Conservation (phyloP, 30 jellyfish, hydroid and myxozoan species). For the Chrysaora quinquecirrha region DNA sequence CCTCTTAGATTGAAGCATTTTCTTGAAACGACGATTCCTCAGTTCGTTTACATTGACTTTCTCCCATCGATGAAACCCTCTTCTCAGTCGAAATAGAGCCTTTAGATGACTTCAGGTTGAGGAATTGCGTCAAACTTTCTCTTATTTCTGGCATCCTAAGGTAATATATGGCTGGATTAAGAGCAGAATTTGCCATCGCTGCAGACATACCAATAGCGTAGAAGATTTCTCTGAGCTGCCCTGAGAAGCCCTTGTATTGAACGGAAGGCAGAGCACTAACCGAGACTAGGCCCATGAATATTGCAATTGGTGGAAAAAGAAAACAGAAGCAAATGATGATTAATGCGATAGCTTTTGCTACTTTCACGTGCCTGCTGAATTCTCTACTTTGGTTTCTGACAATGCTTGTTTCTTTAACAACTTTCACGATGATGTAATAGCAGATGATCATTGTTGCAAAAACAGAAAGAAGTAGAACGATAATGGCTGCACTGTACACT, state of each 20-base stretch:
- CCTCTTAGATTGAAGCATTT: too few relatives aligned
- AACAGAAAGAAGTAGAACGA: neutral
- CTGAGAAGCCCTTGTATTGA: neutral
- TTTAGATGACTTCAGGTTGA: too few relatives aligned
- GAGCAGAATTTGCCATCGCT: constrained; percentile 18
- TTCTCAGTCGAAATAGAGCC: too few relatives aligned
- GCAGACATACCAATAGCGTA: neutral
- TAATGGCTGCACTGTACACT: neutral
- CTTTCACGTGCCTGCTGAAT: neutral
- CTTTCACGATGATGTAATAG: neutral
- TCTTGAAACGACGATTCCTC: too few relatives aligned
- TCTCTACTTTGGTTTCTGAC: neutral
- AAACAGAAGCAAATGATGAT: neutral
- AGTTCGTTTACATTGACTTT: too few relatives aligned
- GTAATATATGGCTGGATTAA: constrained; percentile 56
- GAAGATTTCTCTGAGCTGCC: neutral
- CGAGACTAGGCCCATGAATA: neutral
- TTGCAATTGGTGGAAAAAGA: neutral
- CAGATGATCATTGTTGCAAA: neutral
- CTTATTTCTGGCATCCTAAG: constrained; percentile 44
- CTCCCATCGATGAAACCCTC: too few relatives aligned
- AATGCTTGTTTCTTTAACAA: neutral
- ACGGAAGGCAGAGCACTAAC: neutral
- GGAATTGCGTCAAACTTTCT: neutral
- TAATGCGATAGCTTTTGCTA: neutral